Conservation (phyloP, 2,113 vertebrate species). For the Amblyornis subalaris region DNA sequence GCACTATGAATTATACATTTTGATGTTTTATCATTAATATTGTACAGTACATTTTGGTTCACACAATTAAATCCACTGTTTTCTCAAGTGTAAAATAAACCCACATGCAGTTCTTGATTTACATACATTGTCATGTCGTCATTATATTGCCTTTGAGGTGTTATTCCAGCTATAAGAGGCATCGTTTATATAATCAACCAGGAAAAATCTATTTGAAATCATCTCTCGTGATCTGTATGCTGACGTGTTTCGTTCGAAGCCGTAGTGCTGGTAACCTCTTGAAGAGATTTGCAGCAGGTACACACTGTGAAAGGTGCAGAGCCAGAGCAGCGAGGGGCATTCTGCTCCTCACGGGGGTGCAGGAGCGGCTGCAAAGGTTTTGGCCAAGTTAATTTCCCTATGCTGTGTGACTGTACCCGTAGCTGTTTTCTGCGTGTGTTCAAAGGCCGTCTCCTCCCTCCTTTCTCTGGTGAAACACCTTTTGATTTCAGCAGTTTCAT, state of each 20-base stretch:
- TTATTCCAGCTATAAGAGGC: constrained; percentile 49
- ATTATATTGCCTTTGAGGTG: constrained; percentile 69
- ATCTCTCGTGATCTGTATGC: not conserved
- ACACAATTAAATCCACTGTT: constrained; percentile 91
- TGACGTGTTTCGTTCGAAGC: constrained; percentile 16
- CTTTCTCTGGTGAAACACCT: not conserved
- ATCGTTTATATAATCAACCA: constrained; percentile 35
- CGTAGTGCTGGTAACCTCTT: not conserved
- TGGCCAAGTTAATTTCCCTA: not conserved
- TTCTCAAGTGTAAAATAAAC: constrained; percentile 99
- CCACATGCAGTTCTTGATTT: constrained; percentile 95
- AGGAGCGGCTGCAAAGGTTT: not conserved
- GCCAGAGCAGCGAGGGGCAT: not conserved
- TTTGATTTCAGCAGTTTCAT: not conserved
- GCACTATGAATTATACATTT: constrained; percentile 89
- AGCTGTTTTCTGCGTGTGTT: not conserved
- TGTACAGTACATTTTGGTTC: constrained; percentile 90
- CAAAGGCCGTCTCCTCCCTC: not conserved
- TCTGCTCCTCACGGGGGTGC: not conserved
- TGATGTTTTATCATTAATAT: constrained; percentile 93
- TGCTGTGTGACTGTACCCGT: not conserved
- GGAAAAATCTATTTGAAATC: constrained; percentile 21
- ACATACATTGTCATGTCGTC: constrained; percentile 80
- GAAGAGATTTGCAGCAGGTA: not conserved
- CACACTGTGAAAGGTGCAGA: not conserved